These are phyloP conservation scores for Sander vitreus DNA, from an alignment of 2,113 vertebrate genomes.

Conservation along the genomic window DNA sequence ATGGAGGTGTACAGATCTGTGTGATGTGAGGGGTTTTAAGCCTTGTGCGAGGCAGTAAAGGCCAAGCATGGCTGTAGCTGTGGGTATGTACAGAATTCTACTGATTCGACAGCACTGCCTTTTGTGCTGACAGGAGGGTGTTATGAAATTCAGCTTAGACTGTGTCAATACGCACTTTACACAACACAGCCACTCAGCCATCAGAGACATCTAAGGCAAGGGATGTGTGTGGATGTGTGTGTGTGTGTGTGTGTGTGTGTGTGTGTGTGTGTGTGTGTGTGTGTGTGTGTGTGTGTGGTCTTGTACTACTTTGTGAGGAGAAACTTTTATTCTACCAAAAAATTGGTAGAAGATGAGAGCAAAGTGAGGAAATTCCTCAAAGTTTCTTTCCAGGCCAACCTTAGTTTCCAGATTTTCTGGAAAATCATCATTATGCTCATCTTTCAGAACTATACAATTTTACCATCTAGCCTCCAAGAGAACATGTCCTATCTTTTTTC, in stretches of 20 bases:
- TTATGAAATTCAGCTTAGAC: constrained; percentile 25
- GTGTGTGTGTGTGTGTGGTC: background rate
- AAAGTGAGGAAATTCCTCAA: background rate
- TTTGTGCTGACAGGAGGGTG: constrained; percentile 34
- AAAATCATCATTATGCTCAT: background rate
- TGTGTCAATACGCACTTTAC: constrained; percentile 35
- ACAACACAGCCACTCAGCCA: constrained; percentile 23
- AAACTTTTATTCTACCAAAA: too few relatives aligned
- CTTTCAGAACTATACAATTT: background rate
- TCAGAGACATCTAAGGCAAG: constrained; percentile 8
- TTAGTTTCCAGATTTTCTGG: background rate
- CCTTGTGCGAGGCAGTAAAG: constrained; percentile 11
- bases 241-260: too few relatives aligned
- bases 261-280: background rate
- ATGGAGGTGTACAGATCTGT: constrained; percentile 25
- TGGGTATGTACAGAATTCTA: background rate
- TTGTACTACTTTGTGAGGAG: background rate
- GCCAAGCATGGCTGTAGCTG: constrained; percentile 15
- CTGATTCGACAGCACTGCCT: constrained; percentile 21
- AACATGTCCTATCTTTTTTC: background rate
- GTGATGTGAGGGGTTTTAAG: constrained; percentile 24
- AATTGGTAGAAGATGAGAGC: background rate
- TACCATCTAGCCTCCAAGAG: background rate
- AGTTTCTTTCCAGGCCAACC: background rate
- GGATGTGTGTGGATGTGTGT: background rate